Evolutionary conservation across 2,113 vertebrate species (phyloP), one percentile per base, ranked within the genome.

Genomic region (Solenodon paradoxus): DNA sequence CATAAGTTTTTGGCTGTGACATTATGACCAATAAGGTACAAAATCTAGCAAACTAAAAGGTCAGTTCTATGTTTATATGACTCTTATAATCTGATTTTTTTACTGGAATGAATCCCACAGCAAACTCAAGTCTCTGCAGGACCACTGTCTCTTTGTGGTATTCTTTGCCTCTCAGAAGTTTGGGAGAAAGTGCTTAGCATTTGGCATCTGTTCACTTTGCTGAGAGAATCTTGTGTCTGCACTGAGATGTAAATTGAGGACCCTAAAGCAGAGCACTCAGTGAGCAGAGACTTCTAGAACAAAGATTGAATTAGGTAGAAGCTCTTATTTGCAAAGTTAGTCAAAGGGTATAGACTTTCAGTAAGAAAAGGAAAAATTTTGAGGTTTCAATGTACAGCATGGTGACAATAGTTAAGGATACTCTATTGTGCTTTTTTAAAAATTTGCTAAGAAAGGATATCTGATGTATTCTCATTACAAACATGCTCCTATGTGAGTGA

Each of bases 71-170:
- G 77, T 94, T 94, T 95, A 78, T 74, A 86, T 57, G 63, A 90
- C 24, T 95, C 94, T 94, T 80, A 57, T 81, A 71, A 94, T 96
- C 86, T 95, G 78, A 97, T 91, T 78, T 83, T n/a, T 96, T 91
- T 71, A 77, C 72, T 88, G 89, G 47, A 85, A 78, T 69, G 24
- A 90, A 92, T 80, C 57, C 22, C 57, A 61, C 32, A 75, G 66
- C 30, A 82, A 38, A 10, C 22, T 72, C 9, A 1, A 7, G 38
- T 53, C 51, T 35, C 55, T 79, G 6, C 38, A 86, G 55, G 47
- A n/a, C 45, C 28, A 35, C 32, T 42, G 22, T 40, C 49, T 80
- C 72, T 88, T 47, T 59, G 13, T 55, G 26, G 30, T 26, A 22
- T 24, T 88, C 40, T 71, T 79, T 90, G 64, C 19, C 35, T 84